Conservation (phyloP, 2,888 invertebrate genomes). For the Dasypolia templi region DNA sequence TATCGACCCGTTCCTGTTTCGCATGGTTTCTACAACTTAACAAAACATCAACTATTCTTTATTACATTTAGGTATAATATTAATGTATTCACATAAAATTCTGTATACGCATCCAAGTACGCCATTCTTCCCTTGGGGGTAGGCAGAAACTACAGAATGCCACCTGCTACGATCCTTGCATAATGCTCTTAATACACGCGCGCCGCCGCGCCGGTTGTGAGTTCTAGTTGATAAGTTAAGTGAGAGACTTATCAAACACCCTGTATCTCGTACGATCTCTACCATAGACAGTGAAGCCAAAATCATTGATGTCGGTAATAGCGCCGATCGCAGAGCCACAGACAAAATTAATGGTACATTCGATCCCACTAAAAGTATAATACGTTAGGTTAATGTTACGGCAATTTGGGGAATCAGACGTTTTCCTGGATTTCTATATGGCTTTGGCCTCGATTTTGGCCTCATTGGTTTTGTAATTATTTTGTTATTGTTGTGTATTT, state of each 20-base stretch:
- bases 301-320: conserved; percentile 64
- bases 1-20: background rate
- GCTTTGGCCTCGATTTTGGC: conserved; percentile 35
- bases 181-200: too few species aligned
- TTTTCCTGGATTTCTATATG: conserved; percentile 46
- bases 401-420: conserved; percentile 60
- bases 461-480: conserved; percentile 37
- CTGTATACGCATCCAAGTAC: background rate
- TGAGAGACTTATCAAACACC: background rate
- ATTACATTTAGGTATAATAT: background rate
- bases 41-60: background rate
- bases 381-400: conserved; percentile 60
- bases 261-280: conserved; percentile 6
- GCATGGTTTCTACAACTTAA: background rate
- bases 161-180: too few species aligned
- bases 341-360: conserved; percentile 63
- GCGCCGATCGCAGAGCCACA: conserved; percentile 53
- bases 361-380: conserved; percentile 61
- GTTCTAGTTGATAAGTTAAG: background rate
- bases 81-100: background rate
- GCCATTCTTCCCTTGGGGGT: too few species aligned
- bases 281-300: conserved; percentile 54
- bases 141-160: too few species aligned
- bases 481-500: background rate
- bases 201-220: background rate